Evolutionary conservation across 2,113 vertebrate species (phyloP), one percentile per base, ranked within the genome.

Genomic region (Apteryx mantelli): DNA sequence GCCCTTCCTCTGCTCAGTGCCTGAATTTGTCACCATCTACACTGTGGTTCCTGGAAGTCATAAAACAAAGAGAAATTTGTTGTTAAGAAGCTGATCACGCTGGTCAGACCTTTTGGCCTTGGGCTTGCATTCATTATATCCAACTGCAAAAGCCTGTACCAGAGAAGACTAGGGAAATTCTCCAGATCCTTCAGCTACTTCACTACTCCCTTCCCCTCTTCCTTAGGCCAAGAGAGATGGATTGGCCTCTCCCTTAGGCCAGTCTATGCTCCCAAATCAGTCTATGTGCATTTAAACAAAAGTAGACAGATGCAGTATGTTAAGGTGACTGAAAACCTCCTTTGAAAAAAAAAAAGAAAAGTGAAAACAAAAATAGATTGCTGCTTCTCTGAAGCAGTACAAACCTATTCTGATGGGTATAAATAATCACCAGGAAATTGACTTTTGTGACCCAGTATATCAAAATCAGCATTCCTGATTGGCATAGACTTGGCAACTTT

Each of bases 21-120:
- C 52, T 68, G 36, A n/a, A 65, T 97, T 97, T 96, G 96, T 86
- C 91, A 94, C 92, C 74, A 76, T 92, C 89, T 75, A 52, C 87
- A 70, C 13, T 70, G 20, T 25, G 88, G 84, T 55, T 75, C 85
- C 81, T 63, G 22, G 56, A 81, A 88, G 95, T 83, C 86, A 84
- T 88, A 95, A 98, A 97, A 94, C 30, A 56, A 53, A 56, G 63
- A 81, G 56, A 88, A 88, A 82, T 78, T 78, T 61, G 92, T 86
- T 80, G 61, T 77, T 81, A 60, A 88, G 79, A 30, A 93, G 68
- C 76, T 32, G 80, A 87, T 89, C 82, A 3, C 88, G 26, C 89
- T 71, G 55, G 77, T 86, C 81, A 74, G 82, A 61, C 34, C 21
- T 8, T 86, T 94, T 92, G 55, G 75, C 80, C 86, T 91, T 36